Base-by-base conservation (phyloP, 2,113 vertebrate species). In the Sylvietta virens region DNA sequence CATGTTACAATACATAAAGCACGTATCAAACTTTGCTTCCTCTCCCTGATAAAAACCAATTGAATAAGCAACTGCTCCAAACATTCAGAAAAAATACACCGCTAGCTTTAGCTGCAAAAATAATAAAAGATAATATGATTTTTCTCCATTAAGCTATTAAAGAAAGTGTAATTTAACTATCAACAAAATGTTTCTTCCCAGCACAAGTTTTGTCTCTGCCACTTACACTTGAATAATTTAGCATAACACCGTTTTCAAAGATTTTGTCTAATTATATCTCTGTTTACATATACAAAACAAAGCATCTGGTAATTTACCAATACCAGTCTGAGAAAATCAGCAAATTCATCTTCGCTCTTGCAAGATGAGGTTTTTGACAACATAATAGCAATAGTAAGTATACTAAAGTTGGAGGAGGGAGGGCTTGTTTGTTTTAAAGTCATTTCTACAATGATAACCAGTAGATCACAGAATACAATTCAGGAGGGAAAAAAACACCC, bases 401-500 rank as follows among this genome's bases (percentile, higher is more conserved):
- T 3, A 62, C 30, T 23, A 20, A 66, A 20, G 31, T 9, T 50
- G 7, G 16, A 60, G 28, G 12, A 82, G 28, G 26, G 15, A 83
- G 7, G 13, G 7, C 18, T 57, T 61, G 21, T 28, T 79, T 51
- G 17, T 27, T 91, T 86, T 64, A 31, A 77, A 24, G 30, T 30
- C 6, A 72, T 69, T 40, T 51, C 70, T 58, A 33, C 51, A 48
- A 20, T 12, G 17, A 47, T 18, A 72, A 21, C 15, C 31, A 48
- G 26, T 3, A 88, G 61, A 79, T 26, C 21, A 21, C 1, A 69
- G 28, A 78, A 44, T 9, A 62, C 15, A 65, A 78, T 18, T 44
- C 10, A 5, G 2, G 2, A 15, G 7, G 2, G 1, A 1, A 6
- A 27, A 15, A 26, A 23, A 7, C 64, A 37, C 27, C 54, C 50